These are phyloP conservation scores for Crioceris asparagi DNA, from an alignment of 2,888 invertebrate species.

Conservation along the genomic window DNA sequence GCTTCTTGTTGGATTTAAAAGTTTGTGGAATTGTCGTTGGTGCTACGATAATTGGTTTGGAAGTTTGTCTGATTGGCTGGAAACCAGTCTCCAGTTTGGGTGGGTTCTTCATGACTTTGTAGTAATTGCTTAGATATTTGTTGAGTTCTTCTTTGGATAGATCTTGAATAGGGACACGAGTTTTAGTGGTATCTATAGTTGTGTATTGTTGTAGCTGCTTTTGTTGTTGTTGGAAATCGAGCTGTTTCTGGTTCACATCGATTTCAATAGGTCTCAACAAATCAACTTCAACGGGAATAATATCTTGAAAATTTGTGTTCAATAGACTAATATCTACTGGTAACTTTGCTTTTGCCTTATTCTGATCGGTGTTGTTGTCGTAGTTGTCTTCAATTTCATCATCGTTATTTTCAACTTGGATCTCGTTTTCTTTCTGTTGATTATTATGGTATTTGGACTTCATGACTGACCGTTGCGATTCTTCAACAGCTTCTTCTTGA, in stretches of 20 bases:
- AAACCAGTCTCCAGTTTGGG: constrained; percentile 27
- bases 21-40: constrained; percentile 23
- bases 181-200: not conserved
- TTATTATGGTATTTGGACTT: constrained; percentile 7
- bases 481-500: constrained; percentile 18
- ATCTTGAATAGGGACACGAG: constrained; percentile 15
- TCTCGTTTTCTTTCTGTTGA: not conserved
- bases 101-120: constrained; percentile 16
- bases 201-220: too few species aligned
- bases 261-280: constrained; percentile 28
- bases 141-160: constrained; percentile 24
- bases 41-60: constrained; percentile 11
- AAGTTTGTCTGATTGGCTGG: constrained; percentile 22
- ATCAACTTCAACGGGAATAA: constrained; percentile 27
- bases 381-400: constrained; percentile 6
- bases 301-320: constrained; percentile 16
- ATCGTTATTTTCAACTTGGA: not conserved
- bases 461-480: constrained; percentile 16
- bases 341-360: too few species aligned
- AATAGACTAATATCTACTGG: constrained; percentile 27
- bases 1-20: constrained; percentile 34
- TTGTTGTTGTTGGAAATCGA: not conserved
- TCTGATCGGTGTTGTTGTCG: constrained; percentile 1
- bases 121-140: constrained; percentile 24
- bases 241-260: constrained; percentile 15